Base-by-base conservation (phyloP, 37 sponge, comb jelly and placozoan species). In the Geodia barretti region DNA sequence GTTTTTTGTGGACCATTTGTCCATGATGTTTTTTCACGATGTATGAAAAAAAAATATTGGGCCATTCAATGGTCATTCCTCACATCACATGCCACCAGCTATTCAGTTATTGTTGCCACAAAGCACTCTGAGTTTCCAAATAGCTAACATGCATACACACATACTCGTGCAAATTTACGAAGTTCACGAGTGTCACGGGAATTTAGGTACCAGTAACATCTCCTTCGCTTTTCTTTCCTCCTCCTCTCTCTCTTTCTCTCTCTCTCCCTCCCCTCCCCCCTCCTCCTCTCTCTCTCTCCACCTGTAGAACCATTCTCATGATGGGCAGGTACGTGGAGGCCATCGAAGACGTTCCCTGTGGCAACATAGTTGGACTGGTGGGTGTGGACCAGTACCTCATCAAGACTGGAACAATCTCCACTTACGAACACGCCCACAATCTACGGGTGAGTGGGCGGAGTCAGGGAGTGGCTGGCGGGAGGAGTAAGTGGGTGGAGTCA, bases 361-460 rank as follows among this genome's bases (percentile, higher is more conserved):
- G 99, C 47, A 98, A 98, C 86, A 94, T 95, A 9, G 99, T 94
- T 29, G 99, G 99, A 1, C 82, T 98, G 41, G 99, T 98, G 70
- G 99, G 99, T 33, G 97, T 98, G 30, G 99, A 98, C 86, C 99
- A 98, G 89, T 98, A 84, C 83, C 84, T 98, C 3, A 93, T 98
- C 76, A 98, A 98, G 92, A 98, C 99, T 4, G 99, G 97, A 1
- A 98, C 99, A 54, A 94, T 98, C 78, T 88, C 93, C 37, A 98
- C 95, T 17, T 94, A 78, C 74, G 97, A 98, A 35, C 85, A 96
- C 24, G 99, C 99, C 21, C 99, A 98, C 76, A 98, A 98, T 68
- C 73, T 98, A 67, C 94, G 79, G 87, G 95, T 95, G 35, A 61
- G 87, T 47, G 14, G 30, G 65, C n/a, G 30, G 30, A 26, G 65